These are phyloP conservation scores for Aix galericulata DNA, from an alignment of 2,113 vertebrate species.

Conservation along the genomic window DNA sequence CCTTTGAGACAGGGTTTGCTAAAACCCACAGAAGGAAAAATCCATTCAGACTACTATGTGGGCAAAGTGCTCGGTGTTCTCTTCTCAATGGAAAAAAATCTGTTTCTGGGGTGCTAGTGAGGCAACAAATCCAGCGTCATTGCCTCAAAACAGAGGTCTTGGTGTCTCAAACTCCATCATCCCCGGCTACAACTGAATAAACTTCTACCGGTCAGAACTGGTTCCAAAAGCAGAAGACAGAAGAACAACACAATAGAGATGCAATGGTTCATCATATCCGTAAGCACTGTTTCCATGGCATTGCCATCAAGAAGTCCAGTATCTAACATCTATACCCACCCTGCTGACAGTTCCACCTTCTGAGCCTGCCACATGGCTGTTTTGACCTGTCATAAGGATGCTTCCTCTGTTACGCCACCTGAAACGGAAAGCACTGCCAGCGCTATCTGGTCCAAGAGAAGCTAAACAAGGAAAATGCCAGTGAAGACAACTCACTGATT, in stretches of 20 bases:
- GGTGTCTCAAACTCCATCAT: neutral
- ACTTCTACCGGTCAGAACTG: neutral
- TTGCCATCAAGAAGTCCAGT: neutral
- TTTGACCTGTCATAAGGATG: neutral
- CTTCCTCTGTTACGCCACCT: neutral
- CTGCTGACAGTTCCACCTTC: neutral
- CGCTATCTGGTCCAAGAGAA: neutral
- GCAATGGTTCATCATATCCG: neutral
- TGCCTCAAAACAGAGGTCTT: neutral
- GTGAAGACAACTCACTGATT: neutral
- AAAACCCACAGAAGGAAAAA: neutral
- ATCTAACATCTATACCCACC: neutral
- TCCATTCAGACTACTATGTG: neutral
- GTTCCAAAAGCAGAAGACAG: neutral
- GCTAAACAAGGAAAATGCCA: neutral
- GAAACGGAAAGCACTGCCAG: neutral
- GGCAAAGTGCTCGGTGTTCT: neutral
- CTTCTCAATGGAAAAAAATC: neutral
- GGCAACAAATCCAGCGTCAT: neutral
- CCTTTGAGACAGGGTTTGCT: neutral
- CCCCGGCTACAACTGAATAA: neutral
- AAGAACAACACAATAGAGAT: neutral
- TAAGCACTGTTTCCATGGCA: neutral
- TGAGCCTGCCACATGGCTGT: accelerated
- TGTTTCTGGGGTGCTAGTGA: neutral